Evolutionary conservation across 2,113 vertebrate species (phyloP).

Genomic region (Phaetusa simplex): DNA sequence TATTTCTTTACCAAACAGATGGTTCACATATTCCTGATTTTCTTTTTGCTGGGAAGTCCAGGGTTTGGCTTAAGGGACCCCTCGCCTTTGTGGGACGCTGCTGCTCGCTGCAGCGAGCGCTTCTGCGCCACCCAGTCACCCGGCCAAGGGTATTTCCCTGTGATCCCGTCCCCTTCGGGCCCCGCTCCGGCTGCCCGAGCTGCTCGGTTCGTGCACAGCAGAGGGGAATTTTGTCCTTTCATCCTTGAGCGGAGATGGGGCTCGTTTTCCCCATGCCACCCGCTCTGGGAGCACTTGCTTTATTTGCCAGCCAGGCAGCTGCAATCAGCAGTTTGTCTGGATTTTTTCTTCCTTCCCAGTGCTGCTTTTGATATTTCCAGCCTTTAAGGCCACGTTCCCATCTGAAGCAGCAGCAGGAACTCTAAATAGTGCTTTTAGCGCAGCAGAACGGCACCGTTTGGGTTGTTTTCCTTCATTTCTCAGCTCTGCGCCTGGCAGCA

Average conservation of each 20-base stretch:
- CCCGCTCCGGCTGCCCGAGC: not conserved
- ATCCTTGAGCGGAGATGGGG: not conserved
- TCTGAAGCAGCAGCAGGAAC: not conserved
- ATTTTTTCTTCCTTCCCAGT: not conserved
- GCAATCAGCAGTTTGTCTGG: not conserved
- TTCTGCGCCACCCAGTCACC: not conserved
- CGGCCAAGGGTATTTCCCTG: not conserved
- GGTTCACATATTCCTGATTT: not conserved
- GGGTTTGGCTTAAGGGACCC: not conserved
- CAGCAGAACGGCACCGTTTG: accelerated
- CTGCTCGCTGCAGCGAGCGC: not conserved
- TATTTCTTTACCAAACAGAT: not conserved
- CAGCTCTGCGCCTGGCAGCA: not conserved
- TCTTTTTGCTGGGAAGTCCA: accelerated
- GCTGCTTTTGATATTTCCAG: not conserved
- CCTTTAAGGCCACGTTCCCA: not conserved
- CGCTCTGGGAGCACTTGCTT: not conserved
- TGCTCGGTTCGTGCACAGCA: accelerated
- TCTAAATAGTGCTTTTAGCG: not conserved
- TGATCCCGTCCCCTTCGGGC: not conserved
- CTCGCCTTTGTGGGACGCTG: accelerated
- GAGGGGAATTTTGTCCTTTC: not conserved
- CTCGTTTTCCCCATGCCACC: not conserved
- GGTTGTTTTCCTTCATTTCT: not conserved
- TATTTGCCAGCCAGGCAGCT: not conserved